Evolutionary conservation across 2,113 vertebrate genomes (phyloP), one percentile per base, ranked within the genome.

Genomic region (Ptychochromis oligacanthus): DNA sequence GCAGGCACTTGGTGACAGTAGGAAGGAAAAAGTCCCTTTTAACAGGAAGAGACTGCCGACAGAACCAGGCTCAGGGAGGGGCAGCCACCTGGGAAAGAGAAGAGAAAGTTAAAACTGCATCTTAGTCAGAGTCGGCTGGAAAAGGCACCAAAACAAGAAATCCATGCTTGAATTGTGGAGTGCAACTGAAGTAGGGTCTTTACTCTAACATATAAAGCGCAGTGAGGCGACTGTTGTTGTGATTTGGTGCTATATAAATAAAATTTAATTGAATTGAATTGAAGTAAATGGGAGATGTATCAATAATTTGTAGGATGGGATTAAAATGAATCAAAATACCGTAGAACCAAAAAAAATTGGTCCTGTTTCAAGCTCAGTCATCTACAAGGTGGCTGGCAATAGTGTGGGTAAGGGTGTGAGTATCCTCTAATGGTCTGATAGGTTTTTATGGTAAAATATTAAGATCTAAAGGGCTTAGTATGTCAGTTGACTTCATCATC

Each of bases 391-490:
- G 26, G 3, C 24, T 58, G 54, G 31, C 6, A 24, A 40, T 4
- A 0, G 40, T 40, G 34, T 49, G 46, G 13, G 15, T 49, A 52
- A 31, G 17, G 31, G 56, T 2, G n/a, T 2, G 5, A 24, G 28
- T 79, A 18, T 55, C 52, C 70, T 80, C 17, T 52, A 72, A 52
- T 52, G 17, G 65, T n/a, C 65, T 74, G 46, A 83, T 72, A 15
- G 62, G n/a, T 82, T 84, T 43, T 67, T 56, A 2, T 10, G 17
- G 64, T 75, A 64, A 82, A 79, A 82, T 74, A 67, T 79, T 2
- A 56, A 74, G 10, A 76, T 75, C 74, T 61, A 43, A 24, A 64
- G 49, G 80, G 84, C 83, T 88, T 43, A 82, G 28, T 26, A 7
- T 60, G 77, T 81, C 76, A 77, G 59, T 13, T 61, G 36, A 72